Base-by-base conservation (phyloP, 2,113 vertebrate species). In the Stigmatopora argus region DNA sequence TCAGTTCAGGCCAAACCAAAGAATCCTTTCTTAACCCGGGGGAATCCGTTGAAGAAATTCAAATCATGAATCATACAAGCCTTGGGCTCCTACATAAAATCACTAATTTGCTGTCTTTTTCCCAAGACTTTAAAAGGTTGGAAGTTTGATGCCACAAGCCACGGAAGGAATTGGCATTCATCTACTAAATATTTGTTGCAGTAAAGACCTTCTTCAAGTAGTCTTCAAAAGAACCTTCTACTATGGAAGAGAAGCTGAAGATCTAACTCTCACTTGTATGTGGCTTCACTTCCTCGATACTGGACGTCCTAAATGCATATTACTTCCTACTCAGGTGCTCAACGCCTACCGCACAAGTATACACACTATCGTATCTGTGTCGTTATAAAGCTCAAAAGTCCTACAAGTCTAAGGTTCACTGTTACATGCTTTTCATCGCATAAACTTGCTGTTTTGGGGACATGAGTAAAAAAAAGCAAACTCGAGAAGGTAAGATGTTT, bases 41-140 rank as follows among this genome's bases (percentile, higher is more conserved):
- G 81, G 70, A 64, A 72, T 49, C 66, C 48, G 66, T 68, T 69
- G n/a, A 56, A 65, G 67, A 70, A 77, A 75, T 74, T 67, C 68
- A 70, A 21, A 31, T 70, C 70, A 82, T 78, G 73, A 83, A 75
- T 83, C 83, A 77, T 75, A 74, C 79, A 82, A 53, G 73, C 73
- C 70, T 53, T 60, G n/a, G 69, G 75, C 75, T 70, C 49, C 9
- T 7, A 66, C 65, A 56, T 49, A 47, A 78, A 84, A 78, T 78
- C 74, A 62, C 65, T 71, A 66, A 77, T 84, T 80, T 78, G 72
- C 81, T 73, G 14, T 63, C 46, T 78, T 81, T 80, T 73, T 73
- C 67, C 56, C 44, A 0, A 72, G n/a, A 31, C 15, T 52, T 23
- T 26, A 74, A 76, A 77, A 85, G 38, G 38, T 41, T 41, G 38